Percentiles rank a stretch among this genome's conserved stretches.
Conservation (phyloP, 2,113 vertebrate genomes). For the Anas platyrhynchos region DNA sequence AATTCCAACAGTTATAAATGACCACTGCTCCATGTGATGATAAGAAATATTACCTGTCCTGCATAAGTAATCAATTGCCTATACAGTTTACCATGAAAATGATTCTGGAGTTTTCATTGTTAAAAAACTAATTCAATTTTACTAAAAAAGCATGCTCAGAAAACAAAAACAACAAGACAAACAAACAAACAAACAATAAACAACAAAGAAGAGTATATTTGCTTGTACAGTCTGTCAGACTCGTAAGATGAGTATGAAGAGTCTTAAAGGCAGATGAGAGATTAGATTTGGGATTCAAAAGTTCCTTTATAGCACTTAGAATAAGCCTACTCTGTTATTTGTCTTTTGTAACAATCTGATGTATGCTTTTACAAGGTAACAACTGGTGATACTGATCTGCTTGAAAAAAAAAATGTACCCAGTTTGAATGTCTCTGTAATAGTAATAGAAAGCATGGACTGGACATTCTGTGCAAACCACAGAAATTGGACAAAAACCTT, state of each 20-base stretch:
- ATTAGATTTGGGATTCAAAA: neutral
- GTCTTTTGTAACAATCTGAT: neutral
- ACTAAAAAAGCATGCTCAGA: neutral
- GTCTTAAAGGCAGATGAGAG: accelerated
- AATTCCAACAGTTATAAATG: neutral
- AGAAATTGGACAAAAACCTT: neutral
- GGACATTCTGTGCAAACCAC: neutral
- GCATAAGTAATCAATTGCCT: neutral
- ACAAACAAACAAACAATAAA: no score
- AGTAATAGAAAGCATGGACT: neutral
- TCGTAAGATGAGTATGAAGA: neutral
- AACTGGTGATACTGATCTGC: neutral
- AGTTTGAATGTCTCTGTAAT: neutral
- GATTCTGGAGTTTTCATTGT: neutral
- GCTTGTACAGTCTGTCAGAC: neutral
- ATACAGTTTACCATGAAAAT: neutral
- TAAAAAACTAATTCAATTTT: neutral
- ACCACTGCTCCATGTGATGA: neutral
- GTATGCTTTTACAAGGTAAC: neutral
- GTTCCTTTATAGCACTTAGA: neutral
- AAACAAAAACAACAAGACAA: neutral
- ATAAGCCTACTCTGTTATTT: neutral
- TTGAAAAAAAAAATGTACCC: neutral
- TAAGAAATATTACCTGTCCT: neutral
- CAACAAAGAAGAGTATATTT: neutral